Percentiles rank a stretch among this genome's conserved stretches.
Evolutionary conservation across 2,797 vertebrate genomes (phyloP).

Genomic region (Tenualosa ilisha): DNA sequence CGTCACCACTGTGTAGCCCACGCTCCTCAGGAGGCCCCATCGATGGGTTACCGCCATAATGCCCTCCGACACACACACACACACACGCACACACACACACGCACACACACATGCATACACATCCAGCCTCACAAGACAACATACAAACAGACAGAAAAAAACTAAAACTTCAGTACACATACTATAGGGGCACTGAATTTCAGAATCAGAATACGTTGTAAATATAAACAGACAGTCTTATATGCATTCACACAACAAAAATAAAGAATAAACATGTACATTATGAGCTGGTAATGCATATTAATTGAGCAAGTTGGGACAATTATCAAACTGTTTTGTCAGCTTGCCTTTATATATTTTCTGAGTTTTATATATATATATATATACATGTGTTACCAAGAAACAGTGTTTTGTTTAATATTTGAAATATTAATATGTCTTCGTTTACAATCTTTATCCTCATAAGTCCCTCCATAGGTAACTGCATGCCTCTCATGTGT

Average conservation of each 20-base stretch:
- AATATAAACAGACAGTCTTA: background rate
- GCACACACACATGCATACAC: background rate
- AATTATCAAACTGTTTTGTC: too few species aligned
- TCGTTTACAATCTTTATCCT: background rate
- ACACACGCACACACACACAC: background rate
- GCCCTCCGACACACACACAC: background rate
- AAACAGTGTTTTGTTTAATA: background rate
- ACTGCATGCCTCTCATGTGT: background rate
- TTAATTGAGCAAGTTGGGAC: background rate
- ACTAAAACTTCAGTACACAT: background rate
- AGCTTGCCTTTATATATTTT: background rate
- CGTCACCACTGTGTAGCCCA: background rate
- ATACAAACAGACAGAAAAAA: background rate
- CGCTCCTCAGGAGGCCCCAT: background rate
- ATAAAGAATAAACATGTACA: background rate
- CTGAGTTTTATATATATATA: background rate
- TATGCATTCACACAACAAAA: background rate
- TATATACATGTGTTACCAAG: background rate
- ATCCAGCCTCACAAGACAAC: background rate
- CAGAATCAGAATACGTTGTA: background rate
- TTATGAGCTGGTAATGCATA: background rate
- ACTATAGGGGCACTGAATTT: background rate
- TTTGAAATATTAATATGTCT: conserved; percentile 28
- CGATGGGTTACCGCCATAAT: background rate
- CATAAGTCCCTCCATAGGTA: background rate